Conservation (phyloP, 2,888 invertebrate genomes). For the Chironomus riparius region DNA sequence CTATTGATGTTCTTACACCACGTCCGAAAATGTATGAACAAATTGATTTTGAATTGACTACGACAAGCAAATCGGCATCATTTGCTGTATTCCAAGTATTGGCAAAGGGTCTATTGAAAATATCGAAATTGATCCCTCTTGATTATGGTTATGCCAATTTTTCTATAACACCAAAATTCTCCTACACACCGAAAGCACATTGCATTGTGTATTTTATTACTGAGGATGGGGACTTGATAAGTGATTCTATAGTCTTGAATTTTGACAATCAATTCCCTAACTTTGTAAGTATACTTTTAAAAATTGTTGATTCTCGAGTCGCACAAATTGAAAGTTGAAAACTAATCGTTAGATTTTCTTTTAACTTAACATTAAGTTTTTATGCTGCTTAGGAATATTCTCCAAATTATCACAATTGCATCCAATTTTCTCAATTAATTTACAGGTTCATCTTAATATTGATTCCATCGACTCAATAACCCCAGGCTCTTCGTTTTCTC, state of each 20-base stretch:
- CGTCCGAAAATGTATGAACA: background rate
- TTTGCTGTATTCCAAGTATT: too few relatives aligned
- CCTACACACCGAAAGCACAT: constrained; percentile 1
- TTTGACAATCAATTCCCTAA: background rate
- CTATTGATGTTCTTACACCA: constrained; percentile 9
- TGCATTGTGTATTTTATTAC: constrained; percentile 6
- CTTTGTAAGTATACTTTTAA: background rate
- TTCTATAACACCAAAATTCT: background rate
- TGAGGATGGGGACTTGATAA: constrained; percentile 1
- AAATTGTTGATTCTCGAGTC: background rate
- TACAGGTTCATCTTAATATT: too few relatives aligned
- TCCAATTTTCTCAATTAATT: too few relatives aligned
- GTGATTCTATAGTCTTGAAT: background rate
- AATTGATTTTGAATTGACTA: background rate
- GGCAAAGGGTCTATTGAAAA: background rate
- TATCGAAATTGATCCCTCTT: background rate
- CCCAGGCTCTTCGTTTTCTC: too few relatives aligned
- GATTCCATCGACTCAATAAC: too few relatives aligned
- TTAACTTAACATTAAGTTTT: too few relatives aligned
- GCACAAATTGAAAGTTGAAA: too few relatives aligned
- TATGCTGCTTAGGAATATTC: too few relatives aligned
- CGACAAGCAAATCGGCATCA: too few relatives aligned
- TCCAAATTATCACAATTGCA: too few relatives aligned
- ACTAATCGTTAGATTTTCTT: too few relatives aligned
- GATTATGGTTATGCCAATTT: background rate